Evolutionary conservation across 2,888 invertebrate genomes (phyloP).

Genomic region (Pandemis heparana): DNA sequence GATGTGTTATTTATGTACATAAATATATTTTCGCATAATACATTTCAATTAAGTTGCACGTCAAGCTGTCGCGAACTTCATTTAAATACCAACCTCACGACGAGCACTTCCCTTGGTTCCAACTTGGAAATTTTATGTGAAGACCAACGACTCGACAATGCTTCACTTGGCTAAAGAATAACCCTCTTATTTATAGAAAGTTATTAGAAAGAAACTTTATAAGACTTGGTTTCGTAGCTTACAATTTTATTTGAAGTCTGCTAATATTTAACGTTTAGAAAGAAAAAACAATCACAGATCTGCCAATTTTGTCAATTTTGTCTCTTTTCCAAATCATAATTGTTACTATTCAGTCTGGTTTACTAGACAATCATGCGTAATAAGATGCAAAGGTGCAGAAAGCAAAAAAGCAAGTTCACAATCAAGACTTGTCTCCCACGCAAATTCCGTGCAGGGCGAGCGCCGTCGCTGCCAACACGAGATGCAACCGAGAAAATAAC

Average conservation of each 20-base stretch:
- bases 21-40: constrained; percentile 70
- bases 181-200: too few species aligned
- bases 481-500: constrained; percentile 28
- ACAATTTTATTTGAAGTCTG: too few species aligned
- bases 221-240: too few species aligned
- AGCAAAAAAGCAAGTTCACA: constrained; percentile 41
- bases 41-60: constrained; percentile 74
- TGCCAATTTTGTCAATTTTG: neutral
- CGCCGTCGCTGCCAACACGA: constrained; percentile 37
- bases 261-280: too few species aligned
- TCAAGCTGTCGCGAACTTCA: constrained; percentile 68
- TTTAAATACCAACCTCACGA: constrained; percentile 77
- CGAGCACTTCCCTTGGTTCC: constrained; percentile 53
- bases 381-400: constrained; percentile 35
- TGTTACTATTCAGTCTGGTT: neutral
- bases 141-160: neutral
- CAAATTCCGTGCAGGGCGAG: constrained; percentile 42
- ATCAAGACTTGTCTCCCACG: constrained; percentile 41
- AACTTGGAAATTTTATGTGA: constrained; percentile 47
- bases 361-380: neutral
- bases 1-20: constrained; percentile 46
- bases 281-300: neutral
- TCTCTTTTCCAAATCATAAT: neutral
- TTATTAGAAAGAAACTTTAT: too few species aligned
- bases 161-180: neutral